Conservation (phyloP, 2,888 invertebrate genomes). For the Calliopum simillimum region DNA sequence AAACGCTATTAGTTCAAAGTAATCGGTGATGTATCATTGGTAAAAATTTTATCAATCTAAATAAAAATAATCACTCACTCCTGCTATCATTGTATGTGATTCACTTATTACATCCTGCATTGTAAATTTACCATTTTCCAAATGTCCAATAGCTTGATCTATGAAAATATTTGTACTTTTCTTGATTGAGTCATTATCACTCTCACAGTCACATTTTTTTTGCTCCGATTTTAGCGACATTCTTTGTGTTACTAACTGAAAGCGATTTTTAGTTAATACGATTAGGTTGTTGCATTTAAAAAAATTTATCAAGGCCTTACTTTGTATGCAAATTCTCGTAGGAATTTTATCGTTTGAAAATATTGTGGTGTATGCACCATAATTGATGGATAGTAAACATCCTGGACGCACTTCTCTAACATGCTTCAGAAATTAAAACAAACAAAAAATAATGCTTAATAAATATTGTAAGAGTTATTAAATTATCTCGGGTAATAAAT, state of each 20-base stretch:
- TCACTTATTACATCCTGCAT: slow-evolving; percentile 49
- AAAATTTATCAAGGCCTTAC: slow-evolving; percentile 29
- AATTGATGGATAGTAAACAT: slow-evolving; percentile 27
- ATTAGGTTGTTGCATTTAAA: background rate
- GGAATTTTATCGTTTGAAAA: slow-evolving; percentile 35
- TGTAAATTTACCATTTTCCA: slow-evolving; percentile 46
- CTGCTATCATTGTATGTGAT: slow-evolving; percentile 49
- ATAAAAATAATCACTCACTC: slow-evolving; percentile 43
- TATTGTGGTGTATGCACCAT: slow-evolving; percentile 40
- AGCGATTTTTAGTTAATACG: background rate
- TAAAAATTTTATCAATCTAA: background rate
- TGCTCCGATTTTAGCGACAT: background rate
- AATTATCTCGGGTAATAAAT: no score
- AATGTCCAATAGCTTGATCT: slow-evolving; percentile 48
- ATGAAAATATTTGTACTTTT: slow-evolving; percentile 46
- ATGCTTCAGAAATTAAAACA: slow-evolving; percentile 6
- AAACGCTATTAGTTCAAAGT: background rate
- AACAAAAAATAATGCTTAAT: no score
- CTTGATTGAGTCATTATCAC: slow-evolving; percentile 27
- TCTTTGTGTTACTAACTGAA: slow-evolving; percentile 13
- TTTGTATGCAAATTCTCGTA: slow-evolving; percentile 27
- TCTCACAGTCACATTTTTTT: background rate
- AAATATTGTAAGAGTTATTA: no score
- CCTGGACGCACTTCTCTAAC: slow-evolving; percentile 15
- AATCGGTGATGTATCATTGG: background rate